Conservation (phyloP, 2,113 vertebrate species). For the Muscicapa adusta region DNA sequence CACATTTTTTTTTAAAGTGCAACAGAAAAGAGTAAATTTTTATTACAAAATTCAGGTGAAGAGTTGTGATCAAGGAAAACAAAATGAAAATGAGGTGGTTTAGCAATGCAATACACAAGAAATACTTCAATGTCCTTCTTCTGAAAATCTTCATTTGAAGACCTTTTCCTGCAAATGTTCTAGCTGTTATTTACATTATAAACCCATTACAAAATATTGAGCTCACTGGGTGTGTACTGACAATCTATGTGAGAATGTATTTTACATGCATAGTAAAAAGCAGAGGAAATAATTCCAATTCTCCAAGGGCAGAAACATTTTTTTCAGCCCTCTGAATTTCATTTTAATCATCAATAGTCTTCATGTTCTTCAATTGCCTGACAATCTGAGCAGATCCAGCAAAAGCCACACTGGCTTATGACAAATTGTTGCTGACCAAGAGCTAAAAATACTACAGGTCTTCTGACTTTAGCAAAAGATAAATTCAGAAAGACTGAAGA, state of each 20-base stretch:
- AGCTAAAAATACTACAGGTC: neutral
- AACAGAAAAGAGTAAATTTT: neutral
- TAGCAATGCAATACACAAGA: neutral
- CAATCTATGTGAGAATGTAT: neutral
- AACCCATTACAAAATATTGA: neutral
- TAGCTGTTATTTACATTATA: neutral
- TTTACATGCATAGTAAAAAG: neutral
- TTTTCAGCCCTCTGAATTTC: neutral
- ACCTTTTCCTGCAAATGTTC: neutral
- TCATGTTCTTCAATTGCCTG: neutral
- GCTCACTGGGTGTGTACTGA: neutral
- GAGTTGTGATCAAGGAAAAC: neutral
- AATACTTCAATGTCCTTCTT: neutral
- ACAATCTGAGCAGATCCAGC: neutral
- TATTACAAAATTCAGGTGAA: neutral
- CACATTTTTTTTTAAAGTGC: neutral
- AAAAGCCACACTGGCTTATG: neutral
- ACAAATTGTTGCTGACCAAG: neutral
- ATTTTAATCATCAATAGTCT: neutral
- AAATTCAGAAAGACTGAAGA: neutral
- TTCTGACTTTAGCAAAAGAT: neutral
- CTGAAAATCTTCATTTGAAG: neutral
- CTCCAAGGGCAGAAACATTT: neutral
- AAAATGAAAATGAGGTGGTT: neutral
- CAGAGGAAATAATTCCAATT: neutral